A percentile compares a stretch with the other conserved stretches of the same genome.
phyloP scores from a whole-genome alignment of 2,113 vertebrate genomes.

The Herpetotheres cachinnans region DNA sequence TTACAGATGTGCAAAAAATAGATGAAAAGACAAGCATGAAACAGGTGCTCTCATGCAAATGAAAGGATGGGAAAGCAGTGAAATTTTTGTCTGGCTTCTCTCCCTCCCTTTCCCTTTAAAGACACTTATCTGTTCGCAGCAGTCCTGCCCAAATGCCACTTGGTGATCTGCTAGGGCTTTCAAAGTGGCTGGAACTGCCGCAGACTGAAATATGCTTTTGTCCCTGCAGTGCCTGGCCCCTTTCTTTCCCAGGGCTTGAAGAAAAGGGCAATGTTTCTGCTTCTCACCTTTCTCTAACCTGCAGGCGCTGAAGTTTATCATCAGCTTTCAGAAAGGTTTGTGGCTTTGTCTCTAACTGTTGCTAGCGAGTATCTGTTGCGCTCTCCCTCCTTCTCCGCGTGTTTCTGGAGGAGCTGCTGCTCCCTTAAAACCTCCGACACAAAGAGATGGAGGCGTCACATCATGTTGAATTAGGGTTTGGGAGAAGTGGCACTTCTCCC shows the following conservation, averaged over 20 bases:
- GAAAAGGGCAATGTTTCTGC: background rate
- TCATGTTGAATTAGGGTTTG: background rate
- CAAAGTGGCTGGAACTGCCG: background rate
- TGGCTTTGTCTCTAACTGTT: background rate
- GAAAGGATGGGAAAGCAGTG: background rate
- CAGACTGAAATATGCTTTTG: background rate
- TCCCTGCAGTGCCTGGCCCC: background rate
- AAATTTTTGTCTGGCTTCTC: background rate
- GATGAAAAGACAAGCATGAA: background rate
- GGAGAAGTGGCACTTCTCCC: background rate
- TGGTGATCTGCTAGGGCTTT: background rate
- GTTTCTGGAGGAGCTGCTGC: background rate
- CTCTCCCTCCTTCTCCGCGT: background rate
- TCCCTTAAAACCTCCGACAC: background rate
- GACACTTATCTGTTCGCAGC: background rate
- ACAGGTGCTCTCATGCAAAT: background rate
- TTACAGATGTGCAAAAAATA: background rate
- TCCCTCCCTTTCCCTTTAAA: background rate
- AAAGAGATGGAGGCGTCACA: rapidly evolving
- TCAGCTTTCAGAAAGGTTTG: background rate
- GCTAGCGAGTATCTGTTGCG: background rate
- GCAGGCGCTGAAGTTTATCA: background rate
- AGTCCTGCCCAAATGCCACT: background rate
- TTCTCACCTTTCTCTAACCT: background rate
- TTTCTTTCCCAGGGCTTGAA: background rate